phyloP scores from a whole-genome alignment of 2,797 vertebrate species.

The Salmo trutta region DNA sequence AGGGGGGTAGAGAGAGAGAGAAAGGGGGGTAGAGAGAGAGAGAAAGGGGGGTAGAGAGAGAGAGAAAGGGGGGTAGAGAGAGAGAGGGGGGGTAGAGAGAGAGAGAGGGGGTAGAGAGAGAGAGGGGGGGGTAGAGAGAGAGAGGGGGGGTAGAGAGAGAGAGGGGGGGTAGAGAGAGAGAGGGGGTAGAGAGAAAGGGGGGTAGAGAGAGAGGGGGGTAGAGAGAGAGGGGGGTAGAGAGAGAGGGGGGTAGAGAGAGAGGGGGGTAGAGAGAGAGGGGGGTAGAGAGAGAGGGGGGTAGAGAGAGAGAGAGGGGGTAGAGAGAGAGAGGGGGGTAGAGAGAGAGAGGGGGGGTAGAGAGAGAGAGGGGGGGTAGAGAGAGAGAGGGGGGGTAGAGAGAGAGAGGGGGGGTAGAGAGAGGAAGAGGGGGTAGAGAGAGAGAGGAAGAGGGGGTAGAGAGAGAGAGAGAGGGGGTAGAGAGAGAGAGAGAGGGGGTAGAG shows the following conservation, averaged over 20 bases:
- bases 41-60: background rate
- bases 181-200: too few species aligned
- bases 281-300: background rate
- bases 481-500: too few species aligned
- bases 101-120: background rate
- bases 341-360: background rate
- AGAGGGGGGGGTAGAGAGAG: background rate
- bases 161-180: too few species aligned
- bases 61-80: background rate
- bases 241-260: accelerated
- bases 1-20: background rate
- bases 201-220: too few species aligned
- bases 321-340: background rate
- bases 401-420: background rate
- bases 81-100: background rate
- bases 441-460: background rate
- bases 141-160: background rate
- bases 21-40: accelerated
- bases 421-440: background rate
- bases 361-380: background rate
- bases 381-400: background rate
- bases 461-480: background rate
- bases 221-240: background rate
- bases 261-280: too few species aligned
- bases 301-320: background rate